Evolutionary conservation across 2,888 invertebrate genomes (phyloP).

Genomic region (Calliopum simillimum): DNA sequence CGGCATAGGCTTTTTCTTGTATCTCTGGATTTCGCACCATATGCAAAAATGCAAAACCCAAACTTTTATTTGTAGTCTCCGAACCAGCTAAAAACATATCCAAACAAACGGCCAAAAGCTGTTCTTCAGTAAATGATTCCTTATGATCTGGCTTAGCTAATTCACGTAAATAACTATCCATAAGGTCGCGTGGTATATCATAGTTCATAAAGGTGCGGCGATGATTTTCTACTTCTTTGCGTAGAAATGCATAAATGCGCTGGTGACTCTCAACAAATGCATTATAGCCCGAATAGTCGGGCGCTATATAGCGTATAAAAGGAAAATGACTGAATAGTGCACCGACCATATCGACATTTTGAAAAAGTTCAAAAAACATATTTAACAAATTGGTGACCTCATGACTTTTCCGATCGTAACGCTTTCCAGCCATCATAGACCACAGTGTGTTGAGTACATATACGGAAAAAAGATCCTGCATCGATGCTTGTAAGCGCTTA

Average conservation of each 20-base stretch:
- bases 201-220: slow-evolving; percentile 72
- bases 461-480: slow-evolving; percentile 81
- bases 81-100: slow-evolving; percentile 91
- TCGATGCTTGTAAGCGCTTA: slow-evolving; percentile 71
- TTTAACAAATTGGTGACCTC: slow-evolving; percentile 76
- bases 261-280: slow-evolving; percentile 78
- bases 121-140: slow-evolving; percentile 76
- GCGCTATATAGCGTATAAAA: slow-evolving; percentile 76
- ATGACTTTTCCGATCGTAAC: slow-evolving; percentile 78
- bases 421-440: slow-evolving; percentile 84
- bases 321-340: slow-evolving; percentile 85
- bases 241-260: slow-evolving; percentile 78
- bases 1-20: slow-evolving; percentile 80
- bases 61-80: slow-evolving; percentile 84
- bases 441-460: slow-evolving; percentile 84
- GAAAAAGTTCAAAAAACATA: slow-evolving; percentile 78
- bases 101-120: slow-evolving; percentile 82
- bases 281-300: slow-evolving; percentile 81
- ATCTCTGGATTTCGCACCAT: slow-evolving; percentile 78
- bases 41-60: slow-evolving; percentile 82
- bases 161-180: slow-evolving; percentile 83
- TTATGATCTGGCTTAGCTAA: slow-evolving; percentile 72
- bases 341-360: slow-evolving; percentile 84
- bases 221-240: slow-evolving; percentile 78
- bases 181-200: slow-evolving; percentile 79